Percentiles rank a stretch among this genome's conserved stretches.
Evolutionary conservation across 2,113 vertebrate species (phyloP).

Genomic region (Catagonus wagneri): DNA sequence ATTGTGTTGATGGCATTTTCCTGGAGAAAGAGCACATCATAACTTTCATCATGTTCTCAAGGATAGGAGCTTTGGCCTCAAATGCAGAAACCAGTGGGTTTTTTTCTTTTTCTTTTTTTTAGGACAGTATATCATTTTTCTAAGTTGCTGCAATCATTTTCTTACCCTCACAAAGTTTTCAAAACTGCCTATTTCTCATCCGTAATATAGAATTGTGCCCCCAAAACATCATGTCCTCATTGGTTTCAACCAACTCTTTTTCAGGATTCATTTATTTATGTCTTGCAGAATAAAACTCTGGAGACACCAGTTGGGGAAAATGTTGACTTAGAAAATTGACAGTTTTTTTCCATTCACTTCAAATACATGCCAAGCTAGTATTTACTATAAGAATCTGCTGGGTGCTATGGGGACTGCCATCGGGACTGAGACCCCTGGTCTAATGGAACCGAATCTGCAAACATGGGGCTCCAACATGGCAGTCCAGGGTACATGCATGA

Average conservation of each 20-base stretch:
- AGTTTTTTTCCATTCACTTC: constrained; percentile 10
- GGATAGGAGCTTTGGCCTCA: not conserved
- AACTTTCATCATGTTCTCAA: not conserved
- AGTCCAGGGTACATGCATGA: accelerated
- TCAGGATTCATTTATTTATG: not conserved
- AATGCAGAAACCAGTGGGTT: not conserved
- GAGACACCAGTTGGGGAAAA: not conserved
- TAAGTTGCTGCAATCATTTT: not conserved
- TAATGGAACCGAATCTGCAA: not conserved
- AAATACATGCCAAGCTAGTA: not conserved
- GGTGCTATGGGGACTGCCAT: not conserved
- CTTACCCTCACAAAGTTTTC: not conserved
- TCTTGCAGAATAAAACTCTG: not conserved
- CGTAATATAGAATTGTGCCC: not conserved
- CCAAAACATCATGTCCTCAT: not conserved
- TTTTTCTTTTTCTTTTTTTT: too few species aligned
- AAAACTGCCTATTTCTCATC: not conserved
- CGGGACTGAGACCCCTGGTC: not conserved
- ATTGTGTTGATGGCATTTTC: not conserved
- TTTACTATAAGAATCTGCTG: not conserved
- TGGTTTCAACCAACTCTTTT: not conserved
- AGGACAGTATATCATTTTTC: not conserved
- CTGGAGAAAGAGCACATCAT: not conserved
- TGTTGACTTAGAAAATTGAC: not conserved
- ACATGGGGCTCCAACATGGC: not conserved